Evolutionary conservation across 1,140 invertebrate genomes (phyloP), one percentile per base, ranked within the genome.

Genomic region (Bombus breviceps): DNA sequence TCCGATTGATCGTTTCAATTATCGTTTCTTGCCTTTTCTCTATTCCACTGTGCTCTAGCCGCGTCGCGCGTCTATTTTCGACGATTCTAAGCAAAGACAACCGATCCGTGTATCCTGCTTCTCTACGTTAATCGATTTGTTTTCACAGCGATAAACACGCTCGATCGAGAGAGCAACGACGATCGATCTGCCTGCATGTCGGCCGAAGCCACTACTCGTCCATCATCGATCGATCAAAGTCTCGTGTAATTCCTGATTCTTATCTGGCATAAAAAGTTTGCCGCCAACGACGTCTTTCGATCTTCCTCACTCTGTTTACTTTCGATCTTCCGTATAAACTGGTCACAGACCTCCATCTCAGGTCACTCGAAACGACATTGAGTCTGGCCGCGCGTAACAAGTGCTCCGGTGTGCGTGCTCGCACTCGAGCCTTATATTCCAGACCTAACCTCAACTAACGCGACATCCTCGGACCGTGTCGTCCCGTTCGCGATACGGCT

Each of bases 401-500:
- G 64, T 34, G 64, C 18, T 18, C 32, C 32, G n/a, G 57, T 76
- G 59, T 22, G n/a, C 34, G 34, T 41, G 77, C 57, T 43, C 47
- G 47, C 43, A 64, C 72, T 69, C 66, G 34, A 74, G n/a, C 64
- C 72, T 76, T 71, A 41, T 73, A 53, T 47, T 34, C 43, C 9
- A 53, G 72, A 57, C 78, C 76, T 86, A 86, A 79, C 75, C 79
- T 71, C 83, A 25, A 78, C 64, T 62, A 53, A 79, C 39, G 85
- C 85, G 71, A 87, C 79, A 79, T 89, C 74, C 88, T 57, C 88
- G 85, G 82, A 90, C 85, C 89, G 88, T 90, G 78, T 90, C 89
- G 89, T 90, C 81, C 88, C 89, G 89, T 69, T 89, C 4, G 81
- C 71, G 71, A 89, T 86, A 90, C 88, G 89, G 73, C 77, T 90